Percentiles rank a stretch among this genome's conserved stretches.
These are phyloP conservation scores for Drosophila varians DNA, from an alignment of 1,140 invertebrate species.

Conservation along the genomic window DNA sequence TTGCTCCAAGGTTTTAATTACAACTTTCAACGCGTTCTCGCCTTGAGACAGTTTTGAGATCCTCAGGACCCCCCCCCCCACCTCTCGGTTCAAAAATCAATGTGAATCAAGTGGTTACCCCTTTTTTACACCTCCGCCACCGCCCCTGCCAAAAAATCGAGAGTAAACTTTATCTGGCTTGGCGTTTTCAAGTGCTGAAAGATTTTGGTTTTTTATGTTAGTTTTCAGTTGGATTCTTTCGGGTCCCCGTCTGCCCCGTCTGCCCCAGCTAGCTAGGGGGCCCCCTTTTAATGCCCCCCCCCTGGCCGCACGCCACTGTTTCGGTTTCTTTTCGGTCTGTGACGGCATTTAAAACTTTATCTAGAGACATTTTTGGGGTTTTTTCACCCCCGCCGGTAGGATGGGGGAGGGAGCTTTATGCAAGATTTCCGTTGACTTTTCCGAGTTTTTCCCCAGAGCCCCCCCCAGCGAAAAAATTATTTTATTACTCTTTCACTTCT, in stretches of 20 bases:
- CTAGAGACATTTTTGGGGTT: conserved; percentile 12
- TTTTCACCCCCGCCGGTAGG: not conserved
- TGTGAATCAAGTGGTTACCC: conserved; percentile 50
- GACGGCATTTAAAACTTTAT: conserved; percentile 79
- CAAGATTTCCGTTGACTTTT: conserved; percentile 9
- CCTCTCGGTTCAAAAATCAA: conserved; percentile 54
- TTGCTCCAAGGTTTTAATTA: conserved; percentile 75
- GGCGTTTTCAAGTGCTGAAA: conserved; percentile 52
- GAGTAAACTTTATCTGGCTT: conserved; percentile 72
- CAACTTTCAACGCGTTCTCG: conserved; percentile 65
- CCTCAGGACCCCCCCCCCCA: not conserved
- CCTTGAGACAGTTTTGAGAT: conserved; percentile 60
- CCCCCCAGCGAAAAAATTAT: conserved; percentile 55
- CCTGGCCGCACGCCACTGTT: not conserved
- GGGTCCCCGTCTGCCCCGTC: not conserved
- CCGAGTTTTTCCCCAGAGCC: not conserved
- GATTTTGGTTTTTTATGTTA: conserved; percentile 77
- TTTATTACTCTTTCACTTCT: conserved; percentile 56
- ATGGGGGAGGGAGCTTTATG: conserved; percentile 1
- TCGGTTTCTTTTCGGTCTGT: conserved; percentile 39
- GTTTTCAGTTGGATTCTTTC: conserved; percentile 56
- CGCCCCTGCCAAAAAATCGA: conserved; percentile 53
- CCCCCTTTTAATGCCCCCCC: not conserved
- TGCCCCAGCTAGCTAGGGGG: not conserved
- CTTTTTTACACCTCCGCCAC: not conserved